These are phyloP conservation scores for Spondyliosoma cantharus DNA, from an alignment of 2,797 vertebrate genomes.

Conservation along the genomic window DNA sequence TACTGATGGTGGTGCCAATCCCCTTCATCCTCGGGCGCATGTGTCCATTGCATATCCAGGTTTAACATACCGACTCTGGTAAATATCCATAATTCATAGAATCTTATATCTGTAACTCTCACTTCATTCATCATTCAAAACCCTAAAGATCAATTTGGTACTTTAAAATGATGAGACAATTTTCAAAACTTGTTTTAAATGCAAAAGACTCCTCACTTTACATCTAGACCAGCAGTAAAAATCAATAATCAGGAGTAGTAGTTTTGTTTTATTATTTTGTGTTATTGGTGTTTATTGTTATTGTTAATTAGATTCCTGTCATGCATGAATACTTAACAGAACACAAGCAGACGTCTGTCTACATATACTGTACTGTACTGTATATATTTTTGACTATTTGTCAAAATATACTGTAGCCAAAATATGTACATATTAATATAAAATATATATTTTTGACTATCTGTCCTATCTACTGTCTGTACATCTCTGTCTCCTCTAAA, in stretches of 20 bases:
- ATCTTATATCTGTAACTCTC: no score
- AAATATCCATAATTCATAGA: no score
- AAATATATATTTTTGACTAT: not conserved
- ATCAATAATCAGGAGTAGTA: not conserved
- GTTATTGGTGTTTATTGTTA: not conserved
- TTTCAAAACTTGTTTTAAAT: not conserved
- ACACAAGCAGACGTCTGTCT: not conserved
- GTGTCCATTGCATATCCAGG: no score
- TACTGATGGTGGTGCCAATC: no score
- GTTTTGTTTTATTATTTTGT: not conserved
- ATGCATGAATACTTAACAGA: not conserved
- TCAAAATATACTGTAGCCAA: no score
- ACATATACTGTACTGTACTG: no score
- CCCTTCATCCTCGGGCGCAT: no score
- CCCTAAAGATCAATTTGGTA: not conserved
- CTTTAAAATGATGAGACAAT: not conserved
- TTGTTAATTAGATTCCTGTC: not conserved
- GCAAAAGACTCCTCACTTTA: not conserved
- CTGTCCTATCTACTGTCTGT: not conserved
- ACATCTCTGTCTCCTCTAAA: constrained; percentile 65
- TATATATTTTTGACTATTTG: not conserved
- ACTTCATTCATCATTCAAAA: no score
- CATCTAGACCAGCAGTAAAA: not conserved
- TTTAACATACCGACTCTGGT: no score
- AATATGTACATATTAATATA: no score